Evolutionary conservation across 92 coral and sea anemone species (phyloP), one percentile per base, ranked within the genome.

Genomic region (Epizoanthus rinbou): DNA sequence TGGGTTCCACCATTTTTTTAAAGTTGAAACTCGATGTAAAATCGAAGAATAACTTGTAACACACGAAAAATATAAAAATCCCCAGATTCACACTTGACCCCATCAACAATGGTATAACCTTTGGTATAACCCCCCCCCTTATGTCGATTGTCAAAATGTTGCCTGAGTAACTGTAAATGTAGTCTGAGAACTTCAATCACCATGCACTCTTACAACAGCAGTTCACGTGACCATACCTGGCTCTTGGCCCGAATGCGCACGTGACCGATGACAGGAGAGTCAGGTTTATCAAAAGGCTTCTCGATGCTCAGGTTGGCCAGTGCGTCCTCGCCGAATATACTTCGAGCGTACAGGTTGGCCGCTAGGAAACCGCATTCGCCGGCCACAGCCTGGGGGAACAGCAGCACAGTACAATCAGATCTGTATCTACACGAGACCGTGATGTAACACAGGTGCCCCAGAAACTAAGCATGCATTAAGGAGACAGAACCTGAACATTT

Each of bases 311-410:
- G 97, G 82, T 96, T 96, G 24, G 98, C 99, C 64, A 96, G 76
- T 3, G 99, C 98, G 85, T 96, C 99, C 73, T 96, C 99, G 24
- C 99, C 99, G 85, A 96, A 96, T 24, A 96, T 96, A 84, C 99
- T 96, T 73, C 97, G 98, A 33, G 99, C 99, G 85, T 96, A 96
- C 58, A 96, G 86, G 80, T 96, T 96, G 47, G 98, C 99, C 10
- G 99, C 99, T 94, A 96, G 91, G 86, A 96, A 96, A 31, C 99
- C 99, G 76, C 99, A 94, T 0, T 95, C 95, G 4, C 99, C 99
- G 17, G 95, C 92, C 10, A 96, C 79, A 6, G 98, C 99, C 99
- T 96, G 91, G 8, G 25, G 68, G 64, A 17, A 47, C 54, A 71
- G 8, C 63, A 9, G 52, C 13, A 37, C 24, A 47, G 3, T 15